Conservation (phyloP, 2,113 vertebrate genomes). For the Gorsachius goisagi region DNA sequence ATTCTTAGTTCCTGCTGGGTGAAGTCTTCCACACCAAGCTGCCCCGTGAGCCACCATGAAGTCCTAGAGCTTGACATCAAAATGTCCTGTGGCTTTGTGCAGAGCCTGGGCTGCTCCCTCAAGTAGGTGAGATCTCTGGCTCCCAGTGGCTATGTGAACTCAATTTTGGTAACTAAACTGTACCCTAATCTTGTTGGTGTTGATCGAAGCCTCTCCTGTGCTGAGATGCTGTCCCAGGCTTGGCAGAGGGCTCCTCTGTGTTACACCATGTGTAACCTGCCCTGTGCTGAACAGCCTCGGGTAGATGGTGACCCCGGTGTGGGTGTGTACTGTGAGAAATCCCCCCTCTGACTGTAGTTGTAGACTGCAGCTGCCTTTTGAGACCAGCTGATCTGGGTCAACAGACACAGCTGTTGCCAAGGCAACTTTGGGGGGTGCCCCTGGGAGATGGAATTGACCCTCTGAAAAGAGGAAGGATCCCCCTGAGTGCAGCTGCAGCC, state of each 20-base stretch:
- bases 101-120: background rate
- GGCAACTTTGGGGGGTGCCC: background rate
- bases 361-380: background rate
- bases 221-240: background rate
- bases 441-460: too few species aligned
- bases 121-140: background rate
- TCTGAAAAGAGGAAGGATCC: too few species aligned
- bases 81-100: background rate
- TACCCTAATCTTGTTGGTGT: background rate
- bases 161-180: background rate
- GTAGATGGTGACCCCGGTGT: background rate
- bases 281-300: fast-evolving
- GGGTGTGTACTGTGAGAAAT: too few species aligned
- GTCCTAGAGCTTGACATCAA: background rate
- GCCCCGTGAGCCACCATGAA: background rate
- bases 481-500: fast-evolving
- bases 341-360: too few species aligned
- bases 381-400: background rate
- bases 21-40: background rate
- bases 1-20: background rate
- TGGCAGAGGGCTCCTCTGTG: background rate
- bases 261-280: background rate
- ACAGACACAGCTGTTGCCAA: background rate
- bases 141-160: background rate
- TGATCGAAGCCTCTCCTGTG: background rate